Evolutionary conservation across 2,888 invertebrate genomes (phyloP), one percentile per base, ranked within the genome.

Genomic region (Pammene fasciana): DNA sequence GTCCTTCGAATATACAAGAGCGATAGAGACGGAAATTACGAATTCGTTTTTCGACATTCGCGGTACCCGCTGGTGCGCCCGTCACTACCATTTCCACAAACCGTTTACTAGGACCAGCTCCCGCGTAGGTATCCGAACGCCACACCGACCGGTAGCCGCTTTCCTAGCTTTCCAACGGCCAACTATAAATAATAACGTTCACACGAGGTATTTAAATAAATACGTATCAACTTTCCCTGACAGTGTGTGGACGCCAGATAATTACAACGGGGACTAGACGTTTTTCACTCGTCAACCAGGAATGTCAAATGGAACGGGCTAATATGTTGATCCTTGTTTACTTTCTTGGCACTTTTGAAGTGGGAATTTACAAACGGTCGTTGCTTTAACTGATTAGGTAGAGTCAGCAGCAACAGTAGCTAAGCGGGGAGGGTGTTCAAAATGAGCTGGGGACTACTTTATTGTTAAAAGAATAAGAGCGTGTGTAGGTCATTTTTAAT

Each of bases 101-200:
- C 26, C 26, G 26, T 26, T 5, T 45, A 10, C 7, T 38, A 55
- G 55, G 56, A 57, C 41, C 38, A 6, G 41, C 16, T 10, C 38
- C 10, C 38, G 5, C 9, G 64, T 71, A n/a, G n/a, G n/a, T n/a
- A 70, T 65, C 60, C 65, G 66, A 66, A 48, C 61, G 70, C 45
- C 16, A 6, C 56, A 34, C 16, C 11, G 68, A 76, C 77, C 77
- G 75, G 77, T 79, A 77, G 76, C 74, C 67, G 57, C 79, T 78
- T 76, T 76, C 84, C 81, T 82, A 73, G 81, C 87, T 88, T 86
- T 87, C 87, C 80, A 84, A 77, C 76, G 71, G 73, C 68, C 72
- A 36, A 72, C 84, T 83, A 86, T 87, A 86, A 86, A 88, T 87
- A 86, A 87, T 86, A 84, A 82, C 82, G 81, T 86, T 85, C 86